A percentile compares a stretch with the other conserved stretches of the same genome.
phyloP scores from a whole-genome alignment of 1,140 invertebrate species.

The Trichonephila inaurata region DNA sequence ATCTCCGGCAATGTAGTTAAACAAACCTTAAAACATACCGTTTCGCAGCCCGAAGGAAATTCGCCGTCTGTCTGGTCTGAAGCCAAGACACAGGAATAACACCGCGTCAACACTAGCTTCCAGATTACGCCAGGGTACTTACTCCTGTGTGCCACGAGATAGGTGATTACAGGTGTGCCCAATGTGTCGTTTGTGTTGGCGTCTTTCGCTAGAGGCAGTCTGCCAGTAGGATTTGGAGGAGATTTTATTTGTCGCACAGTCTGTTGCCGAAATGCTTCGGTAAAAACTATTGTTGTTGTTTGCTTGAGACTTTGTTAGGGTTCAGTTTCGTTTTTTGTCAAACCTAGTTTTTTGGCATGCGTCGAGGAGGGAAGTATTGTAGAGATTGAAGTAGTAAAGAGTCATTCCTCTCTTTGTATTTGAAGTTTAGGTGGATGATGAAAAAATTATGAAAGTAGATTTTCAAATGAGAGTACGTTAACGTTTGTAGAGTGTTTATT shows the following conservation, averaged over 20 bases:
- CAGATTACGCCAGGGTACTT: conserved; percentile 9
- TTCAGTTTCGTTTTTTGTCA: neutral
- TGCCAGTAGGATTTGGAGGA: neutral
- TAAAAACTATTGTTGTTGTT: no score
- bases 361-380: no score
- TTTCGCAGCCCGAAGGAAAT: neutral
- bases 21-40: neutral
- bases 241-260: neutral
- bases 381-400: no score
- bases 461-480: no score
- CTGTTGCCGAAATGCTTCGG: no score
- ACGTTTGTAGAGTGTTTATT: no score
- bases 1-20: neutral
- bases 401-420: no score
- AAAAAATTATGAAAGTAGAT: no score
- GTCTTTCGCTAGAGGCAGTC: neutral
- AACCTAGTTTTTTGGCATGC: no score
- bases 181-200: neutral
- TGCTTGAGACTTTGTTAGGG: neutral
- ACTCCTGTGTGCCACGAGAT: neutral
- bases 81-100: conserved; percentile 35
- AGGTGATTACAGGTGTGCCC: conserved; percentile 16
- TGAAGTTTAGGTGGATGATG: no score
- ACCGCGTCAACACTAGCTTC: conserved; percentile 14
- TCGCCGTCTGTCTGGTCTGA: neutral